Conservation (phyloP, 2,888 invertebrate genomes). For the Dendrolimus houi region DNA sequence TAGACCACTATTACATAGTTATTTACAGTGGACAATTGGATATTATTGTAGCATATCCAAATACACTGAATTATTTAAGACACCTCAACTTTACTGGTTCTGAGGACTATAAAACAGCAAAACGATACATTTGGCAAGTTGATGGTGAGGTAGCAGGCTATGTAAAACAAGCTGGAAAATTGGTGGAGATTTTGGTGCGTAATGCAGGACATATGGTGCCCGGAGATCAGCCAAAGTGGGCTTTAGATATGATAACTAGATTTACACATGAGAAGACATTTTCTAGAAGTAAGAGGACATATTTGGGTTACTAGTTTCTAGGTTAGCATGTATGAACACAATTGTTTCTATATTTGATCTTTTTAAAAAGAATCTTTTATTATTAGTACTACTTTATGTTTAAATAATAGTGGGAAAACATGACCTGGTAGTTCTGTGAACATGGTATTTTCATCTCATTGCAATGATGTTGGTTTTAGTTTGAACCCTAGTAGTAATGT, state of each 20-base stretch:
- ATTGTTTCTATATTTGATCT: too few species aligned
- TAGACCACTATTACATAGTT: constrained; percentile 82
- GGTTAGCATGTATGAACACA: too few species aligned
- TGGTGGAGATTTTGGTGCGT: constrained; percentile 84
- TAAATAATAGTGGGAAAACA: too few species aligned
- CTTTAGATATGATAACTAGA: constrained; percentile 82
- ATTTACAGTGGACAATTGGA: constrained; percentile 95
- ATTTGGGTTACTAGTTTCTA: neutral
- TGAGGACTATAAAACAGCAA: constrained; percentile 79
- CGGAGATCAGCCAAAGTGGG: constrained; percentile 86
- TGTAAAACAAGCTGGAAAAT: constrained; percentile 81
- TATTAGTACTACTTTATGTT: too few species aligned
- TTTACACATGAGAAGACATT: constrained; percentile 78
- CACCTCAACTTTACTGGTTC: constrained; percentile 82
- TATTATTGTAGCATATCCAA: constrained; percentile 91
- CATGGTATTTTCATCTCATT: too few species aligned
- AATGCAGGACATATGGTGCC: constrained; percentile 91
- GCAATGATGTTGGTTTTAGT: too few species aligned
- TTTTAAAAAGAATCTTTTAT: too few species aligned
- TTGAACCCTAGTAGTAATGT: too few species aligned
- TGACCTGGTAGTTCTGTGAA: too few species aligned
- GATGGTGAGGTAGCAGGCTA: constrained; percentile 84
- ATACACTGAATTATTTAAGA: constrained; percentile 87
- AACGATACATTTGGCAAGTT: constrained; percentile 82
- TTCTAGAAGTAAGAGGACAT: constrained; percentile 12